Conservation (phyloP, 2,888 invertebrate species). For the Drosophila merina region DNA sequence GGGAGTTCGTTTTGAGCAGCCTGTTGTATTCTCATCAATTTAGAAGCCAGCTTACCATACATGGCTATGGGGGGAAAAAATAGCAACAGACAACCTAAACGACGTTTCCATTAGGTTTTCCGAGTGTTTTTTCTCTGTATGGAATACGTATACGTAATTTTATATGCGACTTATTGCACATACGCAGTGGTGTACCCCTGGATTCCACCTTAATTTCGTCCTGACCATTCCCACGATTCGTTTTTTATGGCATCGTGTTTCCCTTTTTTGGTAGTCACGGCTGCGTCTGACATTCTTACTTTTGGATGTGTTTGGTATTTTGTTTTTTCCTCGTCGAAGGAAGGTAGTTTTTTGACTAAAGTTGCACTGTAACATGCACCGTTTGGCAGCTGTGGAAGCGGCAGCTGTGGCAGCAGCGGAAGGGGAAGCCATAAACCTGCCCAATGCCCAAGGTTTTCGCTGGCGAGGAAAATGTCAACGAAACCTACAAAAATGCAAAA, state of each 20-base stretch:
- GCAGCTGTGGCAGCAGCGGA: conserved; percentile 7
- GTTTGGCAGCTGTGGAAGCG: conserved; percentile 4
- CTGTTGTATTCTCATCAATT: conserved; percentile 21
- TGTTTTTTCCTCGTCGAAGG: background rate
- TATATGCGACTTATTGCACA: conserved; percentile 33
- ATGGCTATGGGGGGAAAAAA: background rate
- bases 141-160: conserved; percentile 12
- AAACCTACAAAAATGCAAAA: conserved; percentile 67
- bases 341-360: conserved; percentile 13
- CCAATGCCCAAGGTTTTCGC: conserved; percentile 36
- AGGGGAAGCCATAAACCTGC: conserved; percentile 41
- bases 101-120: conserved; percentile 33
- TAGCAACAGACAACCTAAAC: background rate
- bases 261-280: conserved; percentile 28
- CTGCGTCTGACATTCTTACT: conserved; percentile 37
- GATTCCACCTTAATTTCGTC: background rate
- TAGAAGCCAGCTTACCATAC: background rate
- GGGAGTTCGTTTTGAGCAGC: too few relatives aligned
- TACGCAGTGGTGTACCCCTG: conserved; percentile 22
- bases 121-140: background rate
- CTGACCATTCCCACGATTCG: conserved; percentile 20
- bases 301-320: background rate
- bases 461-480: conserved; percentile 57
- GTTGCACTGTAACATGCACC: conserved; percentile 36
- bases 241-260: conserved; percentile 3